Evolutionary conservation across 2,888 invertebrate genomes (phyloP).

Genomic region (Hipparchia sbordonii): DNA sequence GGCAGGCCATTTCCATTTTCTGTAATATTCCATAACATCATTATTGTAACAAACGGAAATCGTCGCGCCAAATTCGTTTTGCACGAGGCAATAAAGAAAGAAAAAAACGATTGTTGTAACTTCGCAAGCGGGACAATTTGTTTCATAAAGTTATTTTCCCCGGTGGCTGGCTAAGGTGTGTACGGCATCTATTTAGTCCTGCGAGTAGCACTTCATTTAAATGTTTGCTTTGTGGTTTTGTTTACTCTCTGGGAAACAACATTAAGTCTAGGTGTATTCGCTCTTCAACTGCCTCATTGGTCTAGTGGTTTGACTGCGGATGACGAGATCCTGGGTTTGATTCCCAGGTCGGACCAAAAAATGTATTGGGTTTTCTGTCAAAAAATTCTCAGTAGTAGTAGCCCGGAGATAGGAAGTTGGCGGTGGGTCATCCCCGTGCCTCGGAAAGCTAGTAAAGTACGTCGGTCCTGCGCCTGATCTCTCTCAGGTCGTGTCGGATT

Average conservation of each 20-base stretch:
- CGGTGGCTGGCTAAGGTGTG: background rate
- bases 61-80: conserved; percentile 5
- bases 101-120: conserved; percentile 18
- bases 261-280: background rate
- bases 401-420: too few relatives aligned
- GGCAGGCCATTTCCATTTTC: background rate
- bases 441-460: too few relatives aligned
- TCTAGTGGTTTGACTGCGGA: too few relatives aligned
- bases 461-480: too few relatives aligned
- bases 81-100: conserved; percentile 12
- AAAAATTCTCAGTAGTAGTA: too few relatives aligned
- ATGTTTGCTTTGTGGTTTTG: conserved; percentile 1
- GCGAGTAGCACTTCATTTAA: conserved; percentile 6
- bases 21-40: background rate
- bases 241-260: conserved; percentile 5
- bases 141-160: conserved; percentile 19
- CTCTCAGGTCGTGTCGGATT: too few relatives aligned
- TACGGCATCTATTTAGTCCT: conserved; percentile 7
- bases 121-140: conserved; percentile 21
- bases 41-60: conserved; percentile 14
- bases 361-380: too few relatives aligned
- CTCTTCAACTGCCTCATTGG: too few relatives aligned
- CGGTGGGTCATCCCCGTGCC: too few relatives aligned
- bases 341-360: too few relatives aligned
- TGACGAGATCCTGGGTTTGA: too few relatives aligned